phyloP scores from a whole-genome alignment of 2,888 invertebrate species.

The Drosophila rubida region DNA sequence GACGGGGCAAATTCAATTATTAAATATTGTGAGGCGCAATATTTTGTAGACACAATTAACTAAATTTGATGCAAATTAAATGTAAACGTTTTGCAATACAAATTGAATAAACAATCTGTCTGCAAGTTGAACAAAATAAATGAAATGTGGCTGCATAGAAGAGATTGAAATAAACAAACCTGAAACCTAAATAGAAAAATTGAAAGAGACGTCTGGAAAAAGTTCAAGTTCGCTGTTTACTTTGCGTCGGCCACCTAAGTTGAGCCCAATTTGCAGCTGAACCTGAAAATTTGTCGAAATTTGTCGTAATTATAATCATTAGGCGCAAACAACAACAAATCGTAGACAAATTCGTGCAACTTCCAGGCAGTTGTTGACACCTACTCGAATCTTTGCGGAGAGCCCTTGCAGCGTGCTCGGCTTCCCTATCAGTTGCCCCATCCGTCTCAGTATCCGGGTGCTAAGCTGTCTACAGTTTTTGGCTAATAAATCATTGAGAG shows the following conservation, averaged over 20 bases:
- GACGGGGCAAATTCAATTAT: too few relatives aligned
- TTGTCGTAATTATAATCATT: constrained; percentile 70
- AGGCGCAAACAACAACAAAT: constrained; percentile 54
- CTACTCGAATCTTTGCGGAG: constrained; percentile 20
- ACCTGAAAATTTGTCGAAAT: constrained; percentile 44
- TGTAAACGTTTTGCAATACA: too few relatives aligned
- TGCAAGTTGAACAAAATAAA: too few relatives aligned
- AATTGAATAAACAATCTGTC: too few relatives aligned
- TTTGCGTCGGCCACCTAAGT: too few relatives aligned
- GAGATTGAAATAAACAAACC: too few relatives aligned
- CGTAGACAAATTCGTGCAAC: constrained; percentile 73
- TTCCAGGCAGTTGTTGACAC: constrained; percentile 70
- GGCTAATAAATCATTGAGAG: constrained; percentile 76
- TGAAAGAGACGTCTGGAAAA: neutral
- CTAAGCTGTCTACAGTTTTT: constrained; percentile 54
- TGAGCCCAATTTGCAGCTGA: neutral
- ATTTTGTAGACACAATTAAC: too few relatives aligned
- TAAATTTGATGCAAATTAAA: too few relatives aligned
- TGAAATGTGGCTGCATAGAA: too few relatives aligned
- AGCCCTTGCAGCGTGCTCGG: neutral
- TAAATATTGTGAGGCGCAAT: too few relatives aligned
- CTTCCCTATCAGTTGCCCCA: constrained; percentile 8
- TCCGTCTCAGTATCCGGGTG: constrained; percentile 19
- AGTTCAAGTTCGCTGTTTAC: neutral
- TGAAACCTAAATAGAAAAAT: neutral